Conservation (phyloP, 2,113 vertebrate species). For the Malurus cyaneus region DNA sequence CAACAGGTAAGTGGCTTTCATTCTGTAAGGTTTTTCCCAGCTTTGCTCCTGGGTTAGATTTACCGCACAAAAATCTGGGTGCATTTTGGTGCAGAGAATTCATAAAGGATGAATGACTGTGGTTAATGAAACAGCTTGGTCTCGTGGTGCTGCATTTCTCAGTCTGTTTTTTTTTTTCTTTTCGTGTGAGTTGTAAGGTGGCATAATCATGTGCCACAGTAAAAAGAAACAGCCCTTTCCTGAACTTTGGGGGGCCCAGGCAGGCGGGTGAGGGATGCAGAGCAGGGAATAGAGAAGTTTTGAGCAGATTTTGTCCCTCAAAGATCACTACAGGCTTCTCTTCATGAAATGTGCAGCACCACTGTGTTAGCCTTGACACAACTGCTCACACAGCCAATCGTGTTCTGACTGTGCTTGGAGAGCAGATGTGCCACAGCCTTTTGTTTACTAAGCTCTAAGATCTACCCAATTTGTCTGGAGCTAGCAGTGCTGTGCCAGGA, state of each 20-base stretch:
- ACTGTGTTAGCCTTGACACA: background rate
- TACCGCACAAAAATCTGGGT: background rate
- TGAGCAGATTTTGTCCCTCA: background rate
- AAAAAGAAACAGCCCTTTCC: background rate
- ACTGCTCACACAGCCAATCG: background rate
- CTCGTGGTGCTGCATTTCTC: background rate
- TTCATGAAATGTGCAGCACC: background rate
- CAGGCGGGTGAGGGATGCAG: accelerated
- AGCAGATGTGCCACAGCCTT: background rate
- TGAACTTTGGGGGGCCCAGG: background rate
- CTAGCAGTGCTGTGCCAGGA: background rate
- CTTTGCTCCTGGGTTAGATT: background rate
- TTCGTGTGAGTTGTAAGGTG: background rate
- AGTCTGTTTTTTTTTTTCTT: background rate
- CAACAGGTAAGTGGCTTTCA: background rate
- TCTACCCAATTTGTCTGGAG: background rate
- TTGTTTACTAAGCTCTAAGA: background rate
- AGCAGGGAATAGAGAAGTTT: background rate
- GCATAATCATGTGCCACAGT: background rate
- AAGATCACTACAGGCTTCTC: background rate
- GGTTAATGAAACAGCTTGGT: background rate
- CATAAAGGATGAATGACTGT: background rate
- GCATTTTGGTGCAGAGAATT: background rate
- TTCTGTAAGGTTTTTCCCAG: background rate
- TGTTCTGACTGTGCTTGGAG: background rate